Conservation (phyloP, 2,113 vertebrate genomes). For the Entosphenus tridentatus region DNA sequence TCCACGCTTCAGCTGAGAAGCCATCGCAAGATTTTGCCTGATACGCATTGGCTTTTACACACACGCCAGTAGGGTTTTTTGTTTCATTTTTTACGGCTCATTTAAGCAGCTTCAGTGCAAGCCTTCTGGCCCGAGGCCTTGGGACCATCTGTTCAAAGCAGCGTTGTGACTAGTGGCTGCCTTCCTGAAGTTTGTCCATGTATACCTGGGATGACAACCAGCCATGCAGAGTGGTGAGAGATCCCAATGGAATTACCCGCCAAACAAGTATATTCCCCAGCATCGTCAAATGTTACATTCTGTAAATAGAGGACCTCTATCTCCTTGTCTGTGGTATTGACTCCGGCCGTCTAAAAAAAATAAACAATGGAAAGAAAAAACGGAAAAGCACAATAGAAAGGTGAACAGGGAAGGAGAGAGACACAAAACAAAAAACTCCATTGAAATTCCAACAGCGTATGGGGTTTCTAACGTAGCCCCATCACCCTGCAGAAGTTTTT, state of each 20-base stretch:
- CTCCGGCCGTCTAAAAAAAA: background rate
- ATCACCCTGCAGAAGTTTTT: no score
- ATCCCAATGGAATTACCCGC: constrained; percentile 6
- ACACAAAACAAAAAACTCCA: constrained; percentile 3
- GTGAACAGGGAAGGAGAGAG: background rate
- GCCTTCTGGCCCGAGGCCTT: no score
- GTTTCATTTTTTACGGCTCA: no score
- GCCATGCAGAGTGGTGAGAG: constrained; percentile 5
- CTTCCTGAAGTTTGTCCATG: no score
- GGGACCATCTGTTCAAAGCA: no score
- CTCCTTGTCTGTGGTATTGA: constrained; percentile 6
- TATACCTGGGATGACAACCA: constrained; percentile 4
- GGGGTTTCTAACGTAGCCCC: no score
- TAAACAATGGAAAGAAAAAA: background rate
- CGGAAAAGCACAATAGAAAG: background rate
- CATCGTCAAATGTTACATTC: constrained; percentile 1
- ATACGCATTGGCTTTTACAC: no score
- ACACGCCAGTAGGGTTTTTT: no score
- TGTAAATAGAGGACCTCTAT: constrained; percentile 6
- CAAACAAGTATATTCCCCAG: constrained; percentile 2
- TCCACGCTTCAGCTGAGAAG: no score
- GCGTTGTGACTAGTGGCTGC: no score
- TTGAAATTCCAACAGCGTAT: background rate
- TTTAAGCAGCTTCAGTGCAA: no score
- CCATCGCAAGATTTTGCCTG: no score